Evolutionary conservation across 1,140 invertebrate genomes (phyloP), one percentile per base, ranked within the genome.

Genomic region (Mactra quadrangularis): DNA sequence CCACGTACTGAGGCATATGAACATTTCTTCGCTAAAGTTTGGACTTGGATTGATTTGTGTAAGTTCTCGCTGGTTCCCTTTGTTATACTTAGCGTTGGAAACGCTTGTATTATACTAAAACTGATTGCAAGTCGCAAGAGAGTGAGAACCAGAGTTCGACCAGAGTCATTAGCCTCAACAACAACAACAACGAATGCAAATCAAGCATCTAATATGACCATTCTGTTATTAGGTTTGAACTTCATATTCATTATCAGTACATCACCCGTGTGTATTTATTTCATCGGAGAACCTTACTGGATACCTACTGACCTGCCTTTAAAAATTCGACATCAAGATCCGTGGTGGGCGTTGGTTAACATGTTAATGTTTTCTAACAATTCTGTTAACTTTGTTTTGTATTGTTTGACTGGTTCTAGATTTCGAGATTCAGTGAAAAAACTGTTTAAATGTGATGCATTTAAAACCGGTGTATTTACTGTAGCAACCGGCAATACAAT

Each of bases 311-410:
- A 55, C 19, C 47, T 74, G 6, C 47, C 79, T 29, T 22, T 31
- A 22, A 25, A 35, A 11, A 64, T 74, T 22, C 57, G 52, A 22
- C 47, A 74, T 11, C 59, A 74, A 45, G 71, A 82, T 45, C 79
- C 71, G 7, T 82, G 70, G 79, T 87, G 74, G 50, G 76, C 86
- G 0, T 38, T 86, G n/a, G 81, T 85, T 13, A 86, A 83, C 31
- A 31, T 89, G 9, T 29, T 88, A 0, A 82, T 85, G 81, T 90
- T 89, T 75, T 38, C 82, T 6, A 90, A 90, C 57, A 89, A 89
- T 70, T 77, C 82, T 38, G 70, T 83, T 17, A 91, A 91, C 68
- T 91, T 91, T 57, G 66, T 89, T 47, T 52, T 91, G 17, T 91
- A 91, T 70, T 89, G 87, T 55, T 25, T 88, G 22, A 82, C 76